Evolutionary conservation across 2,888 invertebrate genomes (phyloP), one percentile per base, ranked within the genome.

Genomic region (Neuroscelio doddi): DNA sequence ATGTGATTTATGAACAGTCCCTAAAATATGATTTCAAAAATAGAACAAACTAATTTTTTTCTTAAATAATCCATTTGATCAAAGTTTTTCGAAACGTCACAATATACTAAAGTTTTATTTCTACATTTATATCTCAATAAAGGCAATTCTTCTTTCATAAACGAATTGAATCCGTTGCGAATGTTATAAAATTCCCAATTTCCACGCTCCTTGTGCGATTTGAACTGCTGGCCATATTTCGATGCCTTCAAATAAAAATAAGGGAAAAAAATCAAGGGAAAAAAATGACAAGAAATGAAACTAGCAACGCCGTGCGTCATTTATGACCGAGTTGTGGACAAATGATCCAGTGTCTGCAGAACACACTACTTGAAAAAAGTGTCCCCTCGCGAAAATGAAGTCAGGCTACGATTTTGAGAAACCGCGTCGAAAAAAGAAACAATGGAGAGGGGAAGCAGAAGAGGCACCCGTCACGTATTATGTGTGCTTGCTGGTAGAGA

Each of bases 311-410:
- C 36, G 38, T 27, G 44, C 27, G 49, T 10, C 72, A 75, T 81
- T 81, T 79, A 74, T 71, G 77, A 77, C 72, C 67, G 79, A 80
- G 77, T 79, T 77, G 80, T 73, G 80, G 81, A 80, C 81, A 81
- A 81, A 81, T 81, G 80, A 80, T 72, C 73, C 72, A 69, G 68
- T 70, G 70, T 71, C 74, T 65, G 27, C 26, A n/a, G 32, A 46
- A 67, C 57, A 27, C 30, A 42, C 47, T 45, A 12, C 49, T 47
- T 5, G 34, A 27, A 44, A 68, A 69, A 64, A 57, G 53, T 39
- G 47, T 17, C 57, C 64, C 39, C 36, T 44, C 39, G 49, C 29
- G 34, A 63, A 56, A 63, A 17, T 34, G 39, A 74, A 74, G 74
- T 74, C 74, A 74, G 72, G 71, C 73, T 71, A 71, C 70, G 62